A percentile compares a stretch with the other conserved stretches of the same genome.
These are phyloP conservation scores for Apeira syringaria DNA, from an alignment of 2,888 invertebrate species.

Conservation along the genomic window DNA sequence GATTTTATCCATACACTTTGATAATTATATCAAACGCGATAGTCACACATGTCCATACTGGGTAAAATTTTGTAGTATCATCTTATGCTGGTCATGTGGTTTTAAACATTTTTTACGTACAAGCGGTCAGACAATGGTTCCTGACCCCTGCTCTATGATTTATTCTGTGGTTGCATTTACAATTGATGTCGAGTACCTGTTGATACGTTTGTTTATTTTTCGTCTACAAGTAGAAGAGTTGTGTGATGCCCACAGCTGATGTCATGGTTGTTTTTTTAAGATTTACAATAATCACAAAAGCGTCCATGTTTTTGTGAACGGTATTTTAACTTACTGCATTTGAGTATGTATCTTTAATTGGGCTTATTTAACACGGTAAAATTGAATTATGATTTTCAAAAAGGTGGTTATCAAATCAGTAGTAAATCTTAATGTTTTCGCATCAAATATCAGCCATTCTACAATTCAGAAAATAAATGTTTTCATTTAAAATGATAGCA, in stretches of 20 bases:
- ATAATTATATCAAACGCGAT: too few relatives aligned
- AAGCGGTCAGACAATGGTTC: slow-evolving; percentile 54
- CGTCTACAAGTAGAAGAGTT: slow-evolving; percentile 16
- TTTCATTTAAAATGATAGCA: too few relatives aligned
- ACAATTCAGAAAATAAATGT: too few relatives aligned
- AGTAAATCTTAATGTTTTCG: too few relatives aligned
- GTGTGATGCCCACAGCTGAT: slow-evolving; percentile 21
- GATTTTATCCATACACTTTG: too few relatives aligned
- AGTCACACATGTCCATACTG: slow-evolving; percentile 5
- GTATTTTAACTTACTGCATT: slow-evolving; percentile 7
- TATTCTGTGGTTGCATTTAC: slow-evolving; percentile 28
- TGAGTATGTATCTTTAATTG: too few relatives aligned
- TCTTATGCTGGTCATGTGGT: slow-evolving; percentile 35
- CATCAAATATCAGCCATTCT: too few relatives aligned
- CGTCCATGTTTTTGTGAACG: slow-evolving; percentile 11
- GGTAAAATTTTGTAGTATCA: slow-evolving; percentile 31
- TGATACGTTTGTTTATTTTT: slow-evolving; percentile 63
- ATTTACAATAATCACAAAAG: slow-evolving; percentile 18
- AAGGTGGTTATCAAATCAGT: too few relatives aligned
- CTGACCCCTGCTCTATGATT: slow-evolving; percentile 47
- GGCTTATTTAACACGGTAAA: too few relatives aligned
- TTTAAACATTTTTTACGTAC: slow-evolving; percentile 36
- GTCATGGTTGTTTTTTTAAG: slow-evolving; percentile 26
- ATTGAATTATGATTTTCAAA: too few relatives aligned
- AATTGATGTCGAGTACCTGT: slow-evolving; percentile 55